Percentiles rank a stretch among this genome's conserved stretches.
Conservation (phyloP, 2,113 vertebrate genomes). For the Lophochroa leadbeateri region DNA sequence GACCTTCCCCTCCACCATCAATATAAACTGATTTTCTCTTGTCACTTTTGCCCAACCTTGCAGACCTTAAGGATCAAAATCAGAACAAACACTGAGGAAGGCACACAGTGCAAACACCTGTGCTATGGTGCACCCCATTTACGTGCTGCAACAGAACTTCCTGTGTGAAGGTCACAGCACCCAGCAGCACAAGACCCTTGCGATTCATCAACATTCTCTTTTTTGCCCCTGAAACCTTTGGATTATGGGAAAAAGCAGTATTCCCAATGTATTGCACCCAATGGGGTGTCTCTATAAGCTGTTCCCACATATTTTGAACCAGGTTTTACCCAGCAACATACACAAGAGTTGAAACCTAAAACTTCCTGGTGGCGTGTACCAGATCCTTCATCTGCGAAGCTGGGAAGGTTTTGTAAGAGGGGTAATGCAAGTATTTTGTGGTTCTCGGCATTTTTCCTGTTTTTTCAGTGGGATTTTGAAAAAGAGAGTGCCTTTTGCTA, state of each 20-base stretch:
- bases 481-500: neutral
- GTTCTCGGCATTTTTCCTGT: neutral
- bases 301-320: neutral
- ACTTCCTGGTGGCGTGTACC: neutral
- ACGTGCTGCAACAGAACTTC: neutral
- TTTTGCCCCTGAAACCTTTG: neutral
- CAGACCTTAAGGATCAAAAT: neutral
- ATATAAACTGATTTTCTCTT: neutral
- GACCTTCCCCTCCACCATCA: neutral
- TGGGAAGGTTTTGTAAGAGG: neutral
- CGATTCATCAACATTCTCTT: neutral
- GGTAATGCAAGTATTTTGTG: neutral
- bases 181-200: neutral
- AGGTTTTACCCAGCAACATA: neutral
- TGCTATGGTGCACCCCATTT: accelerated
- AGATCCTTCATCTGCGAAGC: neutral
- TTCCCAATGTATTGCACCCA: neutral
- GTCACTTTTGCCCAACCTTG: neutral
- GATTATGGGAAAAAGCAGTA: neutral
- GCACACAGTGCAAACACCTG: neutral
- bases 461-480: neutral
- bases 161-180: neutral
- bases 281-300: neutral
- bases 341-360: neutral
- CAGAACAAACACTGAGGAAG: neutral